Conservation (phyloP, 2,888 invertebrate genomes). For the Agonopterix subpropinquella region DNA sequence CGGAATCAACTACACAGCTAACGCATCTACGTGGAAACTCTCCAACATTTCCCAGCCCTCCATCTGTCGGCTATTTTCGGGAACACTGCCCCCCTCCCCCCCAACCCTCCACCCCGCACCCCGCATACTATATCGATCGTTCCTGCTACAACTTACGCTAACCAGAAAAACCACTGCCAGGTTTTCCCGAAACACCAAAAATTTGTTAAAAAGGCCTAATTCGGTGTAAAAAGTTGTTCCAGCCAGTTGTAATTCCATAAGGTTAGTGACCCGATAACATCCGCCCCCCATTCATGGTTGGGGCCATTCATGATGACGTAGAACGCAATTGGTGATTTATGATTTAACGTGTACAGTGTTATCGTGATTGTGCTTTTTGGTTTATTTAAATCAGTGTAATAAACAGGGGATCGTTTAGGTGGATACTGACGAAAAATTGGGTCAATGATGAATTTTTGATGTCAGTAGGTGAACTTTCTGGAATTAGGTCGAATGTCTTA, state of each 20-base stretch:
- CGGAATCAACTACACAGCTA: neutral
- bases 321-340: conserved; percentile 29
- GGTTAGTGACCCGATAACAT: conserved; percentile 40
- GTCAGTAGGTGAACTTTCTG: conserved; percentile 33
- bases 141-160: conserved; percentile 48
- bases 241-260: conserved; percentile 9
- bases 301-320: conserved; percentile 50
- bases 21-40: conserved; percentile 10
- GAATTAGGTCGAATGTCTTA: conserved; percentile 43
- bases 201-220: conserved; percentile 43
- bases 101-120: conserved; percentile 24
- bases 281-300: conserved; percentile 29
- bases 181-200: conserved; percentile 3
- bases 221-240: neutral
- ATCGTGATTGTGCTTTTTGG: conserved; percentile 9
- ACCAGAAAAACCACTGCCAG: conserved; percentile 46
- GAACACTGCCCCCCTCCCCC: conserved; percentile 21
- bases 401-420: conserved; percentile 3
- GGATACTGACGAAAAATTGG: conserved; percentile 9
- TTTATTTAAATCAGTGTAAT: conserved; percentile 2
- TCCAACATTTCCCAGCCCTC: conserved; percentile 33
- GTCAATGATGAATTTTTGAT: conserved; percentile 25
- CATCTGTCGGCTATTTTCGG: conserved; percentile 50
- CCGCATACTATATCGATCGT: conserved; percentile 59
- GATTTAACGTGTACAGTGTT: conserved; percentile 23